phyloP scores from a whole-genome alignment of 2,888 invertebrate genomes.

The Crioceris asparagi region DNA sequence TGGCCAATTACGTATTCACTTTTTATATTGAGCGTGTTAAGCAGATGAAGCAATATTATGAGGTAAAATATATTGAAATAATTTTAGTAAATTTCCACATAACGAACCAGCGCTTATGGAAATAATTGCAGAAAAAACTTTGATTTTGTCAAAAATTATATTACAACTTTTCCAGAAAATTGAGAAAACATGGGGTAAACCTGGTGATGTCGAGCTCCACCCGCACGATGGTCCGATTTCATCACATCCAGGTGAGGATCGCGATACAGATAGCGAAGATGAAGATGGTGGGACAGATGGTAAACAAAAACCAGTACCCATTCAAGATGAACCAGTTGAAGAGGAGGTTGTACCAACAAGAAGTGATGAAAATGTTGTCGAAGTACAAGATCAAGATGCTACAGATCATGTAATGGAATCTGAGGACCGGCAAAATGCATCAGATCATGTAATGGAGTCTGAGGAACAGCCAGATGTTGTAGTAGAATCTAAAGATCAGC shows the following conservation, averaged over 20 bases:
- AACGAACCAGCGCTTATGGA: too few relatives aligned
- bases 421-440: background rate
- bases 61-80: too few relatives aligned
- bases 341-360: too few relatives aligned
- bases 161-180: slow-evolving; percentile 33
- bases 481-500: slow-evolving; percentile 2
- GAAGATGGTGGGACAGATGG: slow-evolving; percentile 24
- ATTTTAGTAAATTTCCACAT: too few relatives aligned
- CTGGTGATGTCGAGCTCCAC: slow-evolving; percentile 45
- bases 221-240: slow-evolving; percentile 49
- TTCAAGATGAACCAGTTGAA: slow-evolving; percentile 35
- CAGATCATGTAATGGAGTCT: background rate
- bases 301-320: slow-evolving; percentile 32
- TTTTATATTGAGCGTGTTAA: slow-evolving; percentile 74
- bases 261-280: slow-evolving; percentile 52
- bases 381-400: slow-evolving; percentile 2
- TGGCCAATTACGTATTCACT: slow-evolving; percentile 91
- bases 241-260: slow-evolving; percentile 55
- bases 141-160: slow-evolving; percentile 7
- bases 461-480: background rate
- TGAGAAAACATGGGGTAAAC: slow-evolving; percentile 48
- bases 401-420: background rate
- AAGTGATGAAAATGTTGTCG: slow-evolving; percentile 19
- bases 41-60: slow-evolving; percentile 44
- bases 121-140: too few relatives aligned